Conservation (phyloP, 1,140 invertebrate species). For the Anthonomus grandis region DNA sequence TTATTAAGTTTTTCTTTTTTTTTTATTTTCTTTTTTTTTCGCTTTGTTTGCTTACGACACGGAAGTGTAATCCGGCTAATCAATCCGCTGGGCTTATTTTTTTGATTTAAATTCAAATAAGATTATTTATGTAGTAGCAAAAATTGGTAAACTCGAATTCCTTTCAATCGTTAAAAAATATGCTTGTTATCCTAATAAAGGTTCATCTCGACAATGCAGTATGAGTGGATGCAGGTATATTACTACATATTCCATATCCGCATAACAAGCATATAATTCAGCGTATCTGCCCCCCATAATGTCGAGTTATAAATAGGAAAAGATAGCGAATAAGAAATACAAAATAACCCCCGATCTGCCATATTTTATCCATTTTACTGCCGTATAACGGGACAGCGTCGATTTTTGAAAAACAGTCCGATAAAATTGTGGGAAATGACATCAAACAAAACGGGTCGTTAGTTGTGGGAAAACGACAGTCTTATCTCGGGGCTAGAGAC, state of each 20-base stretch:
- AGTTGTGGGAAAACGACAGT: not conserved
- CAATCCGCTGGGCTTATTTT: no score
- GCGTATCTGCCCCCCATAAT: not conserved
- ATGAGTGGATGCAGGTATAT: constrained; percentile 4
- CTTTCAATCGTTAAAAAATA: no score
- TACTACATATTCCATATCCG: constrained; percentile 4
- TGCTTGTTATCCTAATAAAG: no score
- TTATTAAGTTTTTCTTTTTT: no score
- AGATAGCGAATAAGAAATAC: constrained; percentile 10
- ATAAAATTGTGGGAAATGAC: constrained; percentile 16
- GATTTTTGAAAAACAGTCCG: constrained; percentile 12
- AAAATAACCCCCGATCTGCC: not conserved
- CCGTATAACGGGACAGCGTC: not conserved
- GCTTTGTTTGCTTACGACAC: no score
- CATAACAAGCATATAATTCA: constrained; percentile 18
- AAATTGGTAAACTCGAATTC: no score
- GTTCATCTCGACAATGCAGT: no score
- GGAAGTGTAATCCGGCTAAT: no score
- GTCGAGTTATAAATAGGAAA: constrained; percentile 8
- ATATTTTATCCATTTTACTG: constrained; percentile 11
- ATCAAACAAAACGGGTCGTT: constrained; percentile 18
- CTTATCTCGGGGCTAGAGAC: constrained; percentile 6
- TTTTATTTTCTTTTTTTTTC: no score
- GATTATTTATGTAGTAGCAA: no score
- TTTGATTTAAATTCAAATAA: no score